phyloP scores from a whole-genome alignment of 2,888 invertebrate genomes.

The Portevinia maculata region DNA sequence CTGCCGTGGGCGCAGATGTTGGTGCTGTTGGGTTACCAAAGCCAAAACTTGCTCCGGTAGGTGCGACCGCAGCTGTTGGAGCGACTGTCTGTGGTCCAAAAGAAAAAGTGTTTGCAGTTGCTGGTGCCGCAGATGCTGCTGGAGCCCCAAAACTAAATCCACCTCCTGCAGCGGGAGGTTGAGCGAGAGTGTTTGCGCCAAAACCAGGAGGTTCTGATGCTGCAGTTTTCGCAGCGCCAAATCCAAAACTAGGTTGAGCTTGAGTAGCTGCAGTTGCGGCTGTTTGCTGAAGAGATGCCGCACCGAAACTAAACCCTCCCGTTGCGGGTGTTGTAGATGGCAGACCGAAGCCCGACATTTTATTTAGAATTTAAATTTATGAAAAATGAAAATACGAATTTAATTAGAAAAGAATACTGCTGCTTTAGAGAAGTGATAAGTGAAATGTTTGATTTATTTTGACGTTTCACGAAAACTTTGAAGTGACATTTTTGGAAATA shows the following conservation, averaged over 20 bases:
- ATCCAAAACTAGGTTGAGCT: slow-evolving; percentile 63
- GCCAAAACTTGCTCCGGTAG: slow-evolving; percentile 73
- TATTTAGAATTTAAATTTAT: slow-evolving; percentile 24
- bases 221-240: slow-evolving; percentile 75
- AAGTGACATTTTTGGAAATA: not conserved
- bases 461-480: not conserved
- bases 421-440: slow-evolving; percentile 7
- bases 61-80: slow-evolving; percentile 69
- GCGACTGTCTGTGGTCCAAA: slow-evolving; percentile 76
- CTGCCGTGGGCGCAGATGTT: slow-evolving; percentile 51
- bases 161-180: slow-evolving; percentile 41
- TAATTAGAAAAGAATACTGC: not conserved
- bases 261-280: slow-evolving; percentile 50
- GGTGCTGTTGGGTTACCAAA: slow-evolving; percentile 73
- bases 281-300: slow-evolving; percentile 54
- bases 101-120: slow-evolving; percentile 49
- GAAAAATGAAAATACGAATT: slow-evolving; percentile 4
- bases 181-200: slow-evolving; percentile 39
- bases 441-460: slow-evolving; percentile 17
- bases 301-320: slow-evolving; percentile 76
- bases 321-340: slow-evolving; percentile 62
- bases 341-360: slow-evolving; percentile 64
- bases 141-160: slow-evolving; percentile 75
- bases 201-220: slow-evolving; percentile 62
- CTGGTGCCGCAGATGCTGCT: slow-evolving; percentile 61